Evolutionary conservation across 2,888 invertebrate species (phyloP).

Genomic region (Hirtodrosophila trivittata): DNA sequence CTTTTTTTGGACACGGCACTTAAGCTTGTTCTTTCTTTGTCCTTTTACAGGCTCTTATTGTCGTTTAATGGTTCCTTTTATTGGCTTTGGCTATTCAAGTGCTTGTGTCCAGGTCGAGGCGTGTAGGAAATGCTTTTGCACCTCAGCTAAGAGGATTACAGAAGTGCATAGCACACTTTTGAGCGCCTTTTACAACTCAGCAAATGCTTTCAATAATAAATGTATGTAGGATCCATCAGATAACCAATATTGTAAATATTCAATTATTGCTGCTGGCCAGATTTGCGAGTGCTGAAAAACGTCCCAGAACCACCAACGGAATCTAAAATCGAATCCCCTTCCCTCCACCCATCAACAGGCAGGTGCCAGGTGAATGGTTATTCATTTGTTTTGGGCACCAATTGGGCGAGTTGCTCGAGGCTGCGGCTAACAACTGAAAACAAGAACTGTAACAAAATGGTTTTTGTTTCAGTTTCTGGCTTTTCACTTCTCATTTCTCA

Average conservation of each 20-base stretch:
- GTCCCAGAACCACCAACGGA: background rate
- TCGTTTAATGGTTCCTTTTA: too few relatives aligned
- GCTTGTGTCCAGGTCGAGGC: too few relatives aligned
- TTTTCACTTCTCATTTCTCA: conserved; percentile 1
- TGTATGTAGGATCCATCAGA: background rate
- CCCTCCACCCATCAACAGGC: too few relatives aligned
- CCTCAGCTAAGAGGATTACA: background rate
- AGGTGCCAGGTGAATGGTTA: conserved; percentile 23
- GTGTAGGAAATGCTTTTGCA: background rate
- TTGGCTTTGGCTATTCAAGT: too few relatives aligned
- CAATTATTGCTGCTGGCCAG: conserved; percentile 10
- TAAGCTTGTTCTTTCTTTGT: too few relatives aligned
- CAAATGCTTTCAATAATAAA: background rate
- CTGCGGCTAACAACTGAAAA: background rate
- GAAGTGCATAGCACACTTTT: conserved; percentile 1
- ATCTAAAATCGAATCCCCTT: background rate
- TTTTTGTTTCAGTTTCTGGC: conserved; percentile 23
- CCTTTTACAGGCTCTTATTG: too few relatives aligned
- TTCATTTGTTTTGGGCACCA: conserved; percentile 16
- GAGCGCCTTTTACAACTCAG: background rate
- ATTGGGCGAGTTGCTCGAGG: conserved; percentile 22
- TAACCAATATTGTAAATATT: conserved; percentile 29
- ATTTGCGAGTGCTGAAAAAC: background rate
- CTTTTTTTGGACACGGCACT: too few relatives aligned
- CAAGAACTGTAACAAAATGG: conserved; percentile 17